Evolutionary conservation across 2,888 invertebrate genomes (phyloP), one percentile per base, ranked within the genome.

Genomic region (Protophormia terraenovae): DNA sequence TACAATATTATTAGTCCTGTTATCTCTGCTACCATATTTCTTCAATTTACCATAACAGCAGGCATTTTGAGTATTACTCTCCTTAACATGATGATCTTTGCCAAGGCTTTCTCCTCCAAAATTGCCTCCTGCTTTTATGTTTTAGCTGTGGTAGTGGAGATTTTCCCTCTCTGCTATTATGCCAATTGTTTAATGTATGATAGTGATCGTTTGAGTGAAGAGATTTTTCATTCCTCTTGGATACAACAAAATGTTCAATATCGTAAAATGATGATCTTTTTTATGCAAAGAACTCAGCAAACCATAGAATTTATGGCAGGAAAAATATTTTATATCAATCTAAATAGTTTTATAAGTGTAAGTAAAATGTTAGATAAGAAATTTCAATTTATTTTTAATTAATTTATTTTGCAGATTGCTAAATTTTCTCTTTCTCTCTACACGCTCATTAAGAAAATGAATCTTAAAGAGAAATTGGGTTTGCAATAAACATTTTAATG

Each of bases 211-310:
- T 60, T 88, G 53, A 22, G 84, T 5, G 60, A 72, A 7, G 83
- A 73, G 7, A 88, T 88, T 7, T 87, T 88, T 29, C 88, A 88
- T 29, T 85, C 85, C 10, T 71, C 81, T 10, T 88, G 88, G 88
- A 38, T 84, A 3, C 29, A 75, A 1, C 86, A 88, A 60, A 76
- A 41, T 55, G 5, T 6, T 2, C 55, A 50, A 7, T 88, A 85
- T 76, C 62, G 85, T 0, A 82, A 86, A 78, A 83, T 87, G 76
- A 35, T 87, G 19, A 81, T 87, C 12, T 86, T 88, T 53, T 87
- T 84, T 29, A 77, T 84, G 79, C 84, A 86, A 35, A 84, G 82
- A 27, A 45, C 79, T 0, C 83, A 83, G n/a, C 47, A 72, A 32
- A 22, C 67, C 8, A 67, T 85, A 45, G 66, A 83, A 22, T 47